Percentiles rank a stretch among this genome's conserved stretches.
Conservation (phyloP, 2,797 vertebrate species). For the Takifugu ocellatus region DNA sequence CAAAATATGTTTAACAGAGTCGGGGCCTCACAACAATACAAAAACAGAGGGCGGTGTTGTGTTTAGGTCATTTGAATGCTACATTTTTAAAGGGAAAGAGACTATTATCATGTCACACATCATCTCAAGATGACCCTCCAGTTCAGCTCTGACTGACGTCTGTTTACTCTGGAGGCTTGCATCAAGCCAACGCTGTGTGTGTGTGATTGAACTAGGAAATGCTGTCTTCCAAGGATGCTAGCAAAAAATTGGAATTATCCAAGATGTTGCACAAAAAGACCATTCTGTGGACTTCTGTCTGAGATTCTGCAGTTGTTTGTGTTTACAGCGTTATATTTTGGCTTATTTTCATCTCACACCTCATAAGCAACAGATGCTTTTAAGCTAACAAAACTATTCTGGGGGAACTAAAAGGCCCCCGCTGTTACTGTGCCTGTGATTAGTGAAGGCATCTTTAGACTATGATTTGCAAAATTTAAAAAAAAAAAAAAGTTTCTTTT, state of each 20-base stretch:
- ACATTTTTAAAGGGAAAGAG: too few relatives aligned
- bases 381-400: slow-evolving; percentile 8
- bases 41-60: background rate
- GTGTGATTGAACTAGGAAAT: background rate
- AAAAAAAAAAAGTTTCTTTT: too few relatives aligned
- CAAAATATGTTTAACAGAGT: background rate
- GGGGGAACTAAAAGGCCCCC: slow-evolving; percentile 13
- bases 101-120: too few relatives aligned
- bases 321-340: slow-evolving; percentile 1
- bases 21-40: background rate
- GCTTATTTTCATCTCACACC: slow-evolving; percentile 11
- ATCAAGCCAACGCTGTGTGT: slow-evolving; percentile 21
- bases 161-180: slow-evolving; percentile 21
- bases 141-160: slow-evolving; percentile 13
- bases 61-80: slow-evolving; percentile 3
- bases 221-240: slow-evolving; percentile 1
- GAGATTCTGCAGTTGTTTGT: slow-evolving; percentile 4
- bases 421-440: background rate
- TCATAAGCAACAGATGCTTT: too few relatives aligned
- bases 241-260: slow-evolving; percentile 14
- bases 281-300: background rate
- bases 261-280: slow-evolving; percentile 4
- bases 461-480: too few relatives aligned
- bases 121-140: background rate
- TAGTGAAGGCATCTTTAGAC: too few relatives aligned